phyloP scores from a whole-genome alignment of 2,888 invertebrate species.

The Prenolepis imparis region DNA sequence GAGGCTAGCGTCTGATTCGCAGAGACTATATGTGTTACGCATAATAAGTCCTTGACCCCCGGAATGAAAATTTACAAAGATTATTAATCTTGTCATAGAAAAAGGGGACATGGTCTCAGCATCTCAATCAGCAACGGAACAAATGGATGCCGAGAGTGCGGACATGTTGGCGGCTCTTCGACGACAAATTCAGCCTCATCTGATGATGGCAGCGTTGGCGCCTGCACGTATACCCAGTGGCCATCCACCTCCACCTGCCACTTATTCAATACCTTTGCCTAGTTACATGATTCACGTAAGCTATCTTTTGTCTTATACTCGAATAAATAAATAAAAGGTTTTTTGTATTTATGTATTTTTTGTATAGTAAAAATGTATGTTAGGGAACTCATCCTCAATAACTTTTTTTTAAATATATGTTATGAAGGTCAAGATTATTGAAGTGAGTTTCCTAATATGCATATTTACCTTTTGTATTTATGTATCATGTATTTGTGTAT shows the following conservation, averaged over 20 bases:
- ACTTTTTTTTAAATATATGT: too few relatives aligned
- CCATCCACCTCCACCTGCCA: slow-evolving; percentile 78
- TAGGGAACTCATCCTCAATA: too few relatives aligned
- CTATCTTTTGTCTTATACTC: slow-evolving; percentile 47
- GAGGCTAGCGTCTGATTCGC: too few relatives aligned
- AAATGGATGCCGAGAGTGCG: slow-evolving; percentile 87
- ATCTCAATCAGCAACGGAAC: slow-evolving; percentile 75
- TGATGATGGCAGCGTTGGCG: slow-evolving; percentile 89
- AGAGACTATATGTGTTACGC: too few relatives aligned
- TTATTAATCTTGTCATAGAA: slow-evolving; percentile 70
- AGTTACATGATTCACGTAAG: slow-evolving; percentile 85
- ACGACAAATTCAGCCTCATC: slow-evolving; percentile 91
- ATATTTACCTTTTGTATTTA: too few relatives aligned
- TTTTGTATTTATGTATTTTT: neutral
- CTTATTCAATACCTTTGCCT: slow-evolving; percentile 81
- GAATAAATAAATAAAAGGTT: neutral
- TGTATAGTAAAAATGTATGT: too few relatives aligned
- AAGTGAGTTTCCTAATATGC: too few relatives aligned
- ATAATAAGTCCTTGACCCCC: too few relatives aligned
- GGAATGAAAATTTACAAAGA: neutral
- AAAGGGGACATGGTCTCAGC: slow-evolving; percentile 78
- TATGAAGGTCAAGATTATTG: too few relatives aligned
- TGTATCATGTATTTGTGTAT: too few relatives aligned
- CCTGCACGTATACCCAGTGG: slow-evolving; percentile 86
- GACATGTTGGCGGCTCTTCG: slow-evolving; percentile 91